These are phyloP conservation scores for Euglossa dilemma DNA, from an alignment of 1,140 invertebrate species.

Conservation along the genomic window DNA sequence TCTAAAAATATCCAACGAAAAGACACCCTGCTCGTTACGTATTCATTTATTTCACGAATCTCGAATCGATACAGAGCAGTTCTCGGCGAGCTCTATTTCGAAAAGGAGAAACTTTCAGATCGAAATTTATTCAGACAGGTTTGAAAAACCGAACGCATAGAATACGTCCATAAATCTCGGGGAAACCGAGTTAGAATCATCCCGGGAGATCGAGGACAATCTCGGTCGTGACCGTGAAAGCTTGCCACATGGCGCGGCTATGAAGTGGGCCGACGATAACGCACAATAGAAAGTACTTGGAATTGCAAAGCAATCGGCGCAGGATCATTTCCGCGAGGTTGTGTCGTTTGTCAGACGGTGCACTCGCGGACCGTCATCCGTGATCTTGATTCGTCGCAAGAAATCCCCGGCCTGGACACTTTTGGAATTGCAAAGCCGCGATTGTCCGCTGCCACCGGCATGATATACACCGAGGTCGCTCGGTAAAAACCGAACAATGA, in stretches of 20 bases:
- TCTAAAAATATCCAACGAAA: no score
- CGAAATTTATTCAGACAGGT: neutral
- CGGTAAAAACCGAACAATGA: constrained; percentile 32
- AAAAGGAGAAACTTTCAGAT: neutral
- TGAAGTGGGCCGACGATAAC: constrained; percentile 21
- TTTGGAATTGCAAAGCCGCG: constrained; percentile 34
- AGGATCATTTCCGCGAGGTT: constrained; percentile 32
- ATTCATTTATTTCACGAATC: neutral
- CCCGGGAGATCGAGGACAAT: neutral
- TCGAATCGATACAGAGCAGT: neutral
- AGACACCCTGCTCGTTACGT: no score
- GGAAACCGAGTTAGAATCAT: neutral
- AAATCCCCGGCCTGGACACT: neutral
- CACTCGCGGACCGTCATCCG: constrained; percentile 21
- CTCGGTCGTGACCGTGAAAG: constrained; percentile 22
- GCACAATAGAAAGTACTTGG: constrained; percentile 31
- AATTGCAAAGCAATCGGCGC: constrained; percentile 45
- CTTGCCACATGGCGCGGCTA: neutral
- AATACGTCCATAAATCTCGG: neutral
- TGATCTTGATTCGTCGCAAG: constrained; percentile 33
- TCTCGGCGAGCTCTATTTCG: neutral
- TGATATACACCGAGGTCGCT: neutral
- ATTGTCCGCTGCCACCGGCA: constrained; percentile 1
- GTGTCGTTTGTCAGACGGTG: constrained; percentile 27
- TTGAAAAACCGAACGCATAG: neutral